phyloP scores from a whole-genome alignment of 2,797 vertebrate species.

The Sebastiscus tertius region DNA sequence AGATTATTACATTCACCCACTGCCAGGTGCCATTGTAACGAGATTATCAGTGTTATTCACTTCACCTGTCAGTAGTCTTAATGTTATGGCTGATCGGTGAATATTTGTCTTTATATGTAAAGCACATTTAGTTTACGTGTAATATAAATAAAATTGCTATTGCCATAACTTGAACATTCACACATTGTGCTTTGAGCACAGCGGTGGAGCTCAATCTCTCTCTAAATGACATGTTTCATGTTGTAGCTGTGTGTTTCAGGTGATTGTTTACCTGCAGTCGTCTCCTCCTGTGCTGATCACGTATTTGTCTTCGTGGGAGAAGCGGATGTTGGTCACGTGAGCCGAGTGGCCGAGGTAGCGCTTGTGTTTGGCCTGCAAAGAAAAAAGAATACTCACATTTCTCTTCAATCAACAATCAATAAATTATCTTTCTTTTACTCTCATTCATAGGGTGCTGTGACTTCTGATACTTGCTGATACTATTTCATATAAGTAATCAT shows the following conservation, averaged over 20 bases:
- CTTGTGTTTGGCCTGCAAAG: conserved; percentile 93
- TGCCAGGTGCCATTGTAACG: too few relatives aligned
- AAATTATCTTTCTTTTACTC: neutral
- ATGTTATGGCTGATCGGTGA: too few relatives aligned
- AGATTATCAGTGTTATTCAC: too few relatives aligned
- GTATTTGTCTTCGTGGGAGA: conserved; percentile 93
- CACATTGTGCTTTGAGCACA: neutral
- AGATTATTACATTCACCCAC: neutral
- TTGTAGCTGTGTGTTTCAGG: neutral
- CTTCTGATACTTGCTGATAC: neutral
- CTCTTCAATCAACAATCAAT: neutral
- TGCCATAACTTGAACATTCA: neutral
- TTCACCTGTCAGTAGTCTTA: too few relatives aligned
- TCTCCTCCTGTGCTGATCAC: conserved; percentile 94
- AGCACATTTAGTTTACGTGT: too few relatives aligned
- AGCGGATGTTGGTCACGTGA: conserved; percentile 94
- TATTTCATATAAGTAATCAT: too few relatives aligned
- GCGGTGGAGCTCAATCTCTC: neutral
- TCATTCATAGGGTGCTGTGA: neutral
- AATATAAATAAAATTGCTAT: neutral
- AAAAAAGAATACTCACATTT: neutral
- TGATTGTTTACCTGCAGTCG: conserved; percentile 90
- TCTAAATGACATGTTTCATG: neutral
- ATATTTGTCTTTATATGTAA: too few relatives aligned
- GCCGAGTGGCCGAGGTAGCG: conserved; percentile 95